Evolutionary conservation across 2,113 vertebrate genomes (phyloP).

Genomic region (Heptranchias perlo): DNA sequence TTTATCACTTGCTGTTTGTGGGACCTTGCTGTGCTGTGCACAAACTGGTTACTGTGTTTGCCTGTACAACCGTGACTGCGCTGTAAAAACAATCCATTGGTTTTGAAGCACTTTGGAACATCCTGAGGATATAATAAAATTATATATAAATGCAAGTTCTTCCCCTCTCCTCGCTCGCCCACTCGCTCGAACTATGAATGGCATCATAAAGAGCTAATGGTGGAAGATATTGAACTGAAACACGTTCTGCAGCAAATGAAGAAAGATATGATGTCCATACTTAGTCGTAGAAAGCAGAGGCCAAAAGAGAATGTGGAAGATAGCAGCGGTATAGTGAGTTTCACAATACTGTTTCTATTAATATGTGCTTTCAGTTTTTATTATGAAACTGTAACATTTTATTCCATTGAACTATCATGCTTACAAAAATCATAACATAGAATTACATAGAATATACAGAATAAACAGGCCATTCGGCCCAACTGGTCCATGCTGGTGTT

Average conservation of each 20-base stretch:
- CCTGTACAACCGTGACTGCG: background rate
- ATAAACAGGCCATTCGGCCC: no score
- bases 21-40: background rate
- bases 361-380: background rate
- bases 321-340: slow-evolving; percentile 66
- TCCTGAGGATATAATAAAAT: background rate
- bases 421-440: background rate
- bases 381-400: background rate
- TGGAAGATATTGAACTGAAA: slow-evolving; percentile 90
- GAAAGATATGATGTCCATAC: slow-evolving; percentile 86
- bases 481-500: no score
- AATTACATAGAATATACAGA: no score
- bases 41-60: background rate
- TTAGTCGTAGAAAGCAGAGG: slow-evolving; percentile 70
- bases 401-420: background rate
- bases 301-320: slow-evolving; percentile 66
- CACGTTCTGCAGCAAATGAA: slow-evolving; percentile 97
- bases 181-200: slow-evolving; percentile 88
- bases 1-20: background rate
- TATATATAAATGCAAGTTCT: background rate
- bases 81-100: background rate
- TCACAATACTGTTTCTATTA: background rate
- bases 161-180: no score
- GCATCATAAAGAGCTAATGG: slow-evolving; percentile 74
- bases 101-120: background rate